Conservation (phyloP, 2,797 vertebrate genomes). For the Acanthurus leucopareius region DNA sequence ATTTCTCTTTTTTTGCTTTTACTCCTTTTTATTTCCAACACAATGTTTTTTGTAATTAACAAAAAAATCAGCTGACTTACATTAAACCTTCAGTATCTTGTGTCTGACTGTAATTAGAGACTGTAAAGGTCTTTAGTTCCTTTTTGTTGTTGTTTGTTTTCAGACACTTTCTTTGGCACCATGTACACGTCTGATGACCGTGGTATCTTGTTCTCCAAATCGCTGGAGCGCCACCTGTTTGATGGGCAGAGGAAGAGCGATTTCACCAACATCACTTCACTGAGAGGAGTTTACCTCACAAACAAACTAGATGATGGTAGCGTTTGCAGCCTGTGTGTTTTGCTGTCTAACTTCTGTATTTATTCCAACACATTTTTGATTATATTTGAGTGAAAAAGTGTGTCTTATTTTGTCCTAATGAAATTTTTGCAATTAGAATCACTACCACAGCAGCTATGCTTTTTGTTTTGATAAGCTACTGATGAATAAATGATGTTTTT, state of each 20-base stretch:
- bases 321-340: background rate
- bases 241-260: constrained; percentile 86
- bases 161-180: constrained; percentile 87
- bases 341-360: background rate
- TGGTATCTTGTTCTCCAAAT: constrained; percentile 87
- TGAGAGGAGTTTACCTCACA: constrained; percentile 88
- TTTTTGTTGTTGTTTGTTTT: constrained; percentile 3
- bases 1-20: no score
- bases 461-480: background rate
- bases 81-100: background rate
- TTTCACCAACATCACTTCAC: constrained; percentile 87
- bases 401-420: no score
- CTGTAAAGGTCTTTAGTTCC: background rate
- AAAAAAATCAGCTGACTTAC: background rate
- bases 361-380: no score
- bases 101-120: no score
- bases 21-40: background rate
- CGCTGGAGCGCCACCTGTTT: constrained; percentile 88
- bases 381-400: no score
- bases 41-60: background rate
- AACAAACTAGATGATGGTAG: constrained; percentile 85
- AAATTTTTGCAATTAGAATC: no score
- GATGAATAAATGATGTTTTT: background rate
- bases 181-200: constrained; percentile 89
- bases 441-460: no score